These are phyloP conservation scores for Chorisops tibialis DNA, from an alignment of 2,888 invertebrate species.

Conservation along the genomic window DNA sequence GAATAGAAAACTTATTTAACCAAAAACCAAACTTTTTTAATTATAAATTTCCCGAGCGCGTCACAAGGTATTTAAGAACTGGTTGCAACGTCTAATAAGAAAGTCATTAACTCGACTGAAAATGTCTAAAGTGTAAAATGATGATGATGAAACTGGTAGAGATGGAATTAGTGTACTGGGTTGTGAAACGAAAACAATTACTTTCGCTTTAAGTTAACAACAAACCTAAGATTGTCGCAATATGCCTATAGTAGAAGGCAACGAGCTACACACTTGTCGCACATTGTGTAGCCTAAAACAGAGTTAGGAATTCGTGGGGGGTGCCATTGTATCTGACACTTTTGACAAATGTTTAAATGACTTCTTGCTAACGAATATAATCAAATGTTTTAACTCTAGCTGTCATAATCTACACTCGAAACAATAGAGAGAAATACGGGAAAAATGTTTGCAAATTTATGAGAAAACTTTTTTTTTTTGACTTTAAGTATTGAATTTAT, in stretches of 20 bases:
- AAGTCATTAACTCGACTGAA: neutral
- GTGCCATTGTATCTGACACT: conserved; percentile 41
- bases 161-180: neutral
- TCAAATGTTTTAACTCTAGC: too few species aligned
- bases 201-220: neutral
- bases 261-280: neutral
- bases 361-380: conserved; percentile 26
- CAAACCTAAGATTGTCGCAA: neutral
- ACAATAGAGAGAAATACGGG: too few species aligned
- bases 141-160: too few species aligned
- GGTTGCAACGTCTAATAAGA: neutral
- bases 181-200: neutral
- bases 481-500: too few species aligned
- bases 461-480: too few species aligned
- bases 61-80: too few species aligned
- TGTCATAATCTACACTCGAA: too few species aligned
- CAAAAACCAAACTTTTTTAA: neutral
- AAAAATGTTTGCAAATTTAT: too few species aligned
- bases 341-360: conserved; percentile 42
- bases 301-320: neutral
- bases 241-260: neutral
- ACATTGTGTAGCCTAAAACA: neutral
- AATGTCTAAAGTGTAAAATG: neutral
- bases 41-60: neutral
- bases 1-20: neutral